Evolutionary conservation across 2,888 invertebrate species (phyloP).

Genomic region (Cremastinae sp.): DNA sequence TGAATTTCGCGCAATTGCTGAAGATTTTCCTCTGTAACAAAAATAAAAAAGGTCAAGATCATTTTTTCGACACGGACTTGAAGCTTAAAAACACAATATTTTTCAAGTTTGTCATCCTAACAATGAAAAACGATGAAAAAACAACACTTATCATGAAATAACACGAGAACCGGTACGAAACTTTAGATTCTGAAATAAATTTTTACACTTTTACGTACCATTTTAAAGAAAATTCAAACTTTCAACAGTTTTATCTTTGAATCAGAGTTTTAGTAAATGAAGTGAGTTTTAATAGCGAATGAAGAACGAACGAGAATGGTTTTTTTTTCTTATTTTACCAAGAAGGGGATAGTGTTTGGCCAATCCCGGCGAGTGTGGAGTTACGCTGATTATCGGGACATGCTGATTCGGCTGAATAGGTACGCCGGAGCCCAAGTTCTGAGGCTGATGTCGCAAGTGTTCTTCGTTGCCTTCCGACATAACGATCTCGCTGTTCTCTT

Average conservation of each 20-base stretch:
- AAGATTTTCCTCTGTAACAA: constrained; percentile 86
- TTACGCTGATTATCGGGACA: constrained; percentile 93
- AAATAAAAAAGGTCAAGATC: neutral
- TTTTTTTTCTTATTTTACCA: constrained; percentile 77
- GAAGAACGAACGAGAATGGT: too few species aligned
- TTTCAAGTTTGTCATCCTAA: too few species aligned
- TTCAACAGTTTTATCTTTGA: too few species aligned
- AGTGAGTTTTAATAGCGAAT: too few species aligned
- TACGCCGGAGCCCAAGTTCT: constrained; percentile 68
- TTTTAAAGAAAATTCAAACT: too few species aligned
- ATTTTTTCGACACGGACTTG: constrained; percentile 21
- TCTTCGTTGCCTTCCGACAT: constrained; percentile 72
- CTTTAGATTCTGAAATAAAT: neutral
- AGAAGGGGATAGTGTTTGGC: constrained; percentile 86
- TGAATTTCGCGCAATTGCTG: constrained; percentile 89
- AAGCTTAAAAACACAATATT: too few species aligned
- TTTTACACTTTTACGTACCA: too few species aligned
- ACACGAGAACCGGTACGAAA: too few species aligned
- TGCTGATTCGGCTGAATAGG: constrained; percentile 79
- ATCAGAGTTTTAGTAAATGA: too few species aligned
- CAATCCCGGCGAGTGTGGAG: constrained; percentile 91
- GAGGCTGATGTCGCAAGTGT: constrained; percentile 64
- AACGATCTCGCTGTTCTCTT: constrained; percentile 74
- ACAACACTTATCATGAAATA: too few species aligned
- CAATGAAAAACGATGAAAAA: too few species aligned